phyloP scores from a whole-genome alignment of 2,797 vertebrate species.

The Squalus acanthias region DNA sequence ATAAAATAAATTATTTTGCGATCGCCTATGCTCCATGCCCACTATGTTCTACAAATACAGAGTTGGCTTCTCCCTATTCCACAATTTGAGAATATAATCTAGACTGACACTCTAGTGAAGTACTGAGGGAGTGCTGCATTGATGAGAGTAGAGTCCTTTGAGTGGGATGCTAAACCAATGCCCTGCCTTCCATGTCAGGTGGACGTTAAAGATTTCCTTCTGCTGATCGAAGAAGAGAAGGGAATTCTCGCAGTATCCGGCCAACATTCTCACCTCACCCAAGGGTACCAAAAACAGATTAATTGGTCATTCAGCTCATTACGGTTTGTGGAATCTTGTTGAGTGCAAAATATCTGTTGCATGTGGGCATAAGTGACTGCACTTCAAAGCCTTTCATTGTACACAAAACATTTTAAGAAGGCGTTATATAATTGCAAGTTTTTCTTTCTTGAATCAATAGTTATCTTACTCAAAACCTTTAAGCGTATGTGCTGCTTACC shows the following conservation, averaged over 20 bases:
- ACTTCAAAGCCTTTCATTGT: background rate
- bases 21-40: too few species aligned
- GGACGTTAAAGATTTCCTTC: background rate
- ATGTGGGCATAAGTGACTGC: background rate
- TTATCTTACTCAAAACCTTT: background rate
- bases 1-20: background rate
- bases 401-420: background rate
- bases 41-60: background rate
- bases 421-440: background rate
- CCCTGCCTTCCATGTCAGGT: background rate
- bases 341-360: background rate
- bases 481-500: slow-evolving; percentile 55
- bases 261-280: background rate
- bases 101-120: background rate
- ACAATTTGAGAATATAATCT: background rate
- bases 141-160: background rate
- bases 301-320: background rate
- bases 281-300: background rate
- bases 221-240: background rate
- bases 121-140: background rate
- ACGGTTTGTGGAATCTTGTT: background rate
- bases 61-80: background rate
- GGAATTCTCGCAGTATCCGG: background rate
- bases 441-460: background rate
- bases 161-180: background rate